Base-by-base conservation (phyloP, 2,113 vertebrate species). In the Gymnocephalus cernua region DNA sequence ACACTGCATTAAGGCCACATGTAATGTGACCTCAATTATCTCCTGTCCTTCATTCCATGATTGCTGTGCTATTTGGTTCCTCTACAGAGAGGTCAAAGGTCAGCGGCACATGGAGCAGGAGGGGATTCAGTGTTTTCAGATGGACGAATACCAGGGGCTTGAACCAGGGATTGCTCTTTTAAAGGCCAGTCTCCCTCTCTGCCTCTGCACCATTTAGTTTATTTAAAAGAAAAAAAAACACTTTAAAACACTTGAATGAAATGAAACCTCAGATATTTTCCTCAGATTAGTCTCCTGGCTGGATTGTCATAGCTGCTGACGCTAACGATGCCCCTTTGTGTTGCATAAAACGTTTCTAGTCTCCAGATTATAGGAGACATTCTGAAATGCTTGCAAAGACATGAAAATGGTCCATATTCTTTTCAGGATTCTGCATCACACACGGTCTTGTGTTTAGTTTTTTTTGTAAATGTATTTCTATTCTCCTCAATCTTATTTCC, bases 81-180 rank as follows among this genome's bases (percentile, higher is more conserved):
- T 19, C 32, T 5, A 19, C 21, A 16, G 9, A 35, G 10, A 51
- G 58, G 29, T 41, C n/a, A 44, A 23, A 25, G 50, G n/a, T 44
- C 35, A 56, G 35, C 19, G n/a, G 45, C 9, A 4, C 47, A 27
- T 63, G 51, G 14, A 41, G 29, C 54, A 69, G 45, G 44, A 38
- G 6, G 8, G 23, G 45, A 32, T 62, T 51, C 51, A 76, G 50
- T 66, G 19, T 47, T 65, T 38, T 67, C 27, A n/a, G 74, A 11
- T 45, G 18, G 23, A 75, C 54, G 35, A 53, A 53, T 21, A 25
- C 48, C 27, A 32, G 3, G 27, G n/a, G 7, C 29, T 64, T 54
- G 16, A 54, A 19, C 44, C 15, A 45, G 1, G 23, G 12, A 29
- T 18, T 23, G 13, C 19, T 41, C 41, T 59, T 45, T 59, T 45